These are phyloP conservation scores for Prietella phreatophila DNA, from an alignment of 2,113 vertebrate species.

Conservation along the genomic window DNA sequence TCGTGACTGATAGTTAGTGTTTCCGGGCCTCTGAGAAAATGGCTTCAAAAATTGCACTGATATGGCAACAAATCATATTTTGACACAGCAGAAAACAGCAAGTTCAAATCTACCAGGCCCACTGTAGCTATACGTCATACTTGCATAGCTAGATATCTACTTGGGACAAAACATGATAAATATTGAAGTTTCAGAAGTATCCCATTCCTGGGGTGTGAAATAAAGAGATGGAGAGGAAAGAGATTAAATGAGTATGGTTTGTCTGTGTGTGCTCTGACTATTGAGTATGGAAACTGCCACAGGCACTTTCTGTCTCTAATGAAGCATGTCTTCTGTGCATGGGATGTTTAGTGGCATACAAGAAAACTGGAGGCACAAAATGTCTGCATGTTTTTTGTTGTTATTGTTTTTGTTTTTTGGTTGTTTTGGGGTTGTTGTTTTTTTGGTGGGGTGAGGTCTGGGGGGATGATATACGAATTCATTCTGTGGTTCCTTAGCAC, in stretches of 20 bases:
- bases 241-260: constrained; percentile 58
- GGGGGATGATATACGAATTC: not conserved
- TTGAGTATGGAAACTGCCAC: constrained; percentile 34
- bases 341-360: constrained; percentile 44
- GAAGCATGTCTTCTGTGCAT: constrained; percentile 43
- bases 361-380: constrained; percentile 20
- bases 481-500: not conserved
- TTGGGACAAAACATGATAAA: constrained; percentile 60
- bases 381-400: constrained; percentile 4
- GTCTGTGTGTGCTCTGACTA: constrained; percentile 40
- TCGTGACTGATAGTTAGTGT: constrained; percentile 68
- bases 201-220: constrained; percentile 4
- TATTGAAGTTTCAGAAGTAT: constrained; percentile 58
- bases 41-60: constrained; percentile 68
- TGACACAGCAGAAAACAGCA: constrained; percentile 61
- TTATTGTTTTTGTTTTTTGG: not conserved
- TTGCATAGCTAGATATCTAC: constrained; percentile 9
- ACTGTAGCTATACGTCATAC: constrained; percentile 38
- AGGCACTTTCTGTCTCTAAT: constrained; percentile 45
- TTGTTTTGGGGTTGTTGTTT: too few species aligned
- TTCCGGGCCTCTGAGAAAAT: constrained; percentile 67
- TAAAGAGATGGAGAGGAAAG: constrained; percentile 14
- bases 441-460: too few species aligned
- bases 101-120: constrained; percentile 71
- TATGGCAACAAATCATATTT: constrained; percentile 71